phyloP scores from a whole-genome alignment of 2,888 invertebrate genomes.

The Hypsopygia costalis region DNA sequence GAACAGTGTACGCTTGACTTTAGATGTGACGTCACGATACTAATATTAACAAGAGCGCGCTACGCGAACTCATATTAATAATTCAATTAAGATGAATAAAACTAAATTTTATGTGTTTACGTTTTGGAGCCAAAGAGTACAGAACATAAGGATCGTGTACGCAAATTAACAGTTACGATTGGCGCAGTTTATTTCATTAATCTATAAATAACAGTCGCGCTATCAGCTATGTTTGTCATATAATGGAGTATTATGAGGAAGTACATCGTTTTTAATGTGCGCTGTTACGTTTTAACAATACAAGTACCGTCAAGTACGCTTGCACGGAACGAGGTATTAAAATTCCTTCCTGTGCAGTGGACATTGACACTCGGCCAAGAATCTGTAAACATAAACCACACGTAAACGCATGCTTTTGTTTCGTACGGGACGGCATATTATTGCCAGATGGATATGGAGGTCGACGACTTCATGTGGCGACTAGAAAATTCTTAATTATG shows the following conservation, averaged over 20 bases:
- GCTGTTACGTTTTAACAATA: not conserved
- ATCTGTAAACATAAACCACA: conserved; percentile 26
- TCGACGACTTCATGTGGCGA: conserved; percentile 13
- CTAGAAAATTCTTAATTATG: conserved; percentile 5
- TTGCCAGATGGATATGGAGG: conserved; percentile 7
- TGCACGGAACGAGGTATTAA: conserved; percentile 26
- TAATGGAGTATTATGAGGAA: conserved; percentile 19
- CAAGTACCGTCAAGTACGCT: no score
- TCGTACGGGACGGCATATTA: conserved; percentile 2
- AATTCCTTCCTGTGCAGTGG: conserved; percentile 42
- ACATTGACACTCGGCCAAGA: conserved; percentile 54
- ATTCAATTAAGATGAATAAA: conserved; percentile 12
- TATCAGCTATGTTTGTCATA: conserved; percentile 19
- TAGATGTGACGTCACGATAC: conserved; percentile 8
- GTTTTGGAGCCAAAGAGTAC: conserved; percentile 16
- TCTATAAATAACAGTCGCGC: conserved; percentile 18
- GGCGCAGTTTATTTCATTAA: conserved; percentile 16
- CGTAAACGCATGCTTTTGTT: conserved; percentile 23
- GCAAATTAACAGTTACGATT: conserved; percentile 21
- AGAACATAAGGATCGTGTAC: conserved; percentile 17
- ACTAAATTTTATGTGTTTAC: conserved; percentile 22
- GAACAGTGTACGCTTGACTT: conserved; percentile 8
- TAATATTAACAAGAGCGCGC: conserved; percentile 6
- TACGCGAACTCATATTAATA: conserved; percentile 13
- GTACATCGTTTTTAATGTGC: conserved; percentile 12